Evolutionary conservation across 2,113 vertebrate genomes (phyloP).

Genomic region (Calcarius ornatus): DNA sequence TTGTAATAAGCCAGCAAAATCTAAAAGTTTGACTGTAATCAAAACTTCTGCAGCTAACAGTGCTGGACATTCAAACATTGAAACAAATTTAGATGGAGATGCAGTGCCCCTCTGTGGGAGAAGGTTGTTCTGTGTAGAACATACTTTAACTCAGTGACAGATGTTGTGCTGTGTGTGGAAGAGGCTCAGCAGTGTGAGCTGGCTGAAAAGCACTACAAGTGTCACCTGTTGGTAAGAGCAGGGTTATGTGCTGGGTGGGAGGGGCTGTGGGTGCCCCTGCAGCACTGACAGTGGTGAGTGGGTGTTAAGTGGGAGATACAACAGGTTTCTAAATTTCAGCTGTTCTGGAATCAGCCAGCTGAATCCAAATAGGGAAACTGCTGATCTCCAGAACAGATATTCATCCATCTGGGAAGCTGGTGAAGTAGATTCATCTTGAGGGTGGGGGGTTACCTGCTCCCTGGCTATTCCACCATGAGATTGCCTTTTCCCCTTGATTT

Average conservation of each 20-base stretch:
- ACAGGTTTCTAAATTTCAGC: neutral
- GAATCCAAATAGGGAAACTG: neutral
- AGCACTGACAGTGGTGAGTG: neutral
- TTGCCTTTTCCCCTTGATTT: neutral
- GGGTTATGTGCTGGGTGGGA: neutral
- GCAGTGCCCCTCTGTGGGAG: neutral
- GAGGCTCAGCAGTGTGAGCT: constrained; percentile 28
- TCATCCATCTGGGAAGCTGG: neutral
- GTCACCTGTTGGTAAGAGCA: constrained; percentile 78
- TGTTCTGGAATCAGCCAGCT: neutral
- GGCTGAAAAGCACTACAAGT: constrained; percentile 68
- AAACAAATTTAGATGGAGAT: neutral
- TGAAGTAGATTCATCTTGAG: neutral
- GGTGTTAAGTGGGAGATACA: neutral
- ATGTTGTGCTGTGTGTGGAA: constrained; percentile 70
- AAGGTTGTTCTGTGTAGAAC: neutral
- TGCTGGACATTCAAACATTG: neutral
- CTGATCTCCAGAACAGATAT: neutral
- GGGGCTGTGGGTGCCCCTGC: neutral
- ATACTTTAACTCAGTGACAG: constrained; percentile 73
- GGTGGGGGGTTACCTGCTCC: neutral
- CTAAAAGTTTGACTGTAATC: neutral
- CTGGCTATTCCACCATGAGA: neutral
- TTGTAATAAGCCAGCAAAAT: neutral
- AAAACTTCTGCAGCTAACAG: neutral